These are phyloP conservation scores for Allobates femoralis DNA, from an alignment of 2,797 vertebrate genomes.

Conservation along the genomic window DNA sequence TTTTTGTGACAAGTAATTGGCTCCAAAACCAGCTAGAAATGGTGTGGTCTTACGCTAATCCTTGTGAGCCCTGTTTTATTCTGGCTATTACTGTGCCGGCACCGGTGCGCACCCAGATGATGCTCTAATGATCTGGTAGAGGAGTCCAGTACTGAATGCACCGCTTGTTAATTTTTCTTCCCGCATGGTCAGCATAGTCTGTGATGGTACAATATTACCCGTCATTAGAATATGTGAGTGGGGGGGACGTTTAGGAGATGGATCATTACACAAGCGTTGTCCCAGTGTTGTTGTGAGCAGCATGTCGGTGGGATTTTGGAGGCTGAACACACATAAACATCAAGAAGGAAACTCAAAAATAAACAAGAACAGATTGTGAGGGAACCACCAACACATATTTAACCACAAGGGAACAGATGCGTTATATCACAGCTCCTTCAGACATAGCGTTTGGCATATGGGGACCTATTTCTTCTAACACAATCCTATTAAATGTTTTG, in stretches of 20 bases:
- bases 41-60: no score
- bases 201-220: neutral
- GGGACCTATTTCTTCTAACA: neutral
- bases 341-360: conserved; percentile 59
- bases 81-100: neutral
- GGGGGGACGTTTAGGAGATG: neutral
- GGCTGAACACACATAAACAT: conserved; percentile 56
- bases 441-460: conserved; percentile 56
- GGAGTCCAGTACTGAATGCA: neutral
- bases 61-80: neutral
- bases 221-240: neutral
- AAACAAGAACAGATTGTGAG: conserved; percentile 61
- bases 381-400: conserved; percentile 62
- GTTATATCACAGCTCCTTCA: conserved; percentile 60
- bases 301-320: conserved; percentile 47
- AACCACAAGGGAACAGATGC: conserved; percentile 53
- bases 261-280: conserved; percentile 9
- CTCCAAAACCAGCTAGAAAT: no score
- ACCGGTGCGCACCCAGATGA: neutral
- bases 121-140: neutral
- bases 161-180: neutral
- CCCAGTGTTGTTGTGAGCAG: conserved; percentile 34
- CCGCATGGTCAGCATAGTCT: neutral
- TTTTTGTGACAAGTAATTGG: no score
- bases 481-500: neutral